Base-by-base conservation (phyloP, 2,113 vertebrate species). In the Cyphomyrus plagiostoma region DNA sequence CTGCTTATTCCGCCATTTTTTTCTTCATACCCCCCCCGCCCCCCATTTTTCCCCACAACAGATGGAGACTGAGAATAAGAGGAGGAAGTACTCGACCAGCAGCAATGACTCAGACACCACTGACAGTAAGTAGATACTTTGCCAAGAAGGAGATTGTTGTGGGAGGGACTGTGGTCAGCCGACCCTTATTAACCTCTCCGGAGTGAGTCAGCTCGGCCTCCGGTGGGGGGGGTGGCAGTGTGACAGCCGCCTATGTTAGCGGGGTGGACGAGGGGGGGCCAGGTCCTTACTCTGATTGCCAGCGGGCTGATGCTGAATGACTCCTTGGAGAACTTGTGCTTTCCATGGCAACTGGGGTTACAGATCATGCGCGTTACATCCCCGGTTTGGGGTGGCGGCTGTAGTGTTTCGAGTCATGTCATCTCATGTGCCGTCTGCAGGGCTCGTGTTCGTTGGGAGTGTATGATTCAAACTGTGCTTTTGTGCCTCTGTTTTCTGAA, bases 51-150 rank as follows among this genome's bases (percentile, higher is more conserved):
- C 82, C 23, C 48, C 46, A 23, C n/a, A n/a, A 93, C 97, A 98
- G 98, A 99, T 99, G 98, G 98, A 99, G 95, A 95, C 92, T 90
- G 95, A 95, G 96, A 98, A 97, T 94, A 99, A 99, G 96, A 97
- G 97, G 95, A 96, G 98, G 93, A 99, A 99, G 95, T 98, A 98
- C 94, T 99, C 98, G 91, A 96, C 98, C 93, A 99, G 98, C 97
- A 99, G 98, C 92, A 98, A 98, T 93, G 98, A 99, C 96, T 99
- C 98, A 1, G 98, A 99, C 95, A 98, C 98, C 96, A 97, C 97
- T 91, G 98, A 99, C 96, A 98, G 98, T 99, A 97, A 99, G 98
- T 91, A 89, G 4, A 74, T 49, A 8, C 30, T 87, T 53, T 26
- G 46, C 45, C 85, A 48, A 15, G 56, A 48, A 45, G 86, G 80